Percentiles rank a stretch among this genome's conserved stretches.
Evolutionary conservation across 2,113 vertebrate genomes (phyloP).

Genomic region (Charina bottae): DNA sequence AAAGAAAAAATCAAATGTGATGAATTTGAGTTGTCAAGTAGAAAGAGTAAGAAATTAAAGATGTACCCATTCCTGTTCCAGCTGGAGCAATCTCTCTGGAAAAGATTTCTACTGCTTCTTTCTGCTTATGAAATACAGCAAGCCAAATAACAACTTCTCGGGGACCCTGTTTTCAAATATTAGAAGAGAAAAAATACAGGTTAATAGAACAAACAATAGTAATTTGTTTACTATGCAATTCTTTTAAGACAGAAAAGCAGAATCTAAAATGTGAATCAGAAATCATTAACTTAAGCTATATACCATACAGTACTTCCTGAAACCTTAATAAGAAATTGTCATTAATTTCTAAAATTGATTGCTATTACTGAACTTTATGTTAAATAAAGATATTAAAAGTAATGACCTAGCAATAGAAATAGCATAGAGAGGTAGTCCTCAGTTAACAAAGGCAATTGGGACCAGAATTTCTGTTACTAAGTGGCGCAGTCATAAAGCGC

Average conservation of each 20-base stretch:
- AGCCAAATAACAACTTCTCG: slow-evolving; percentile 86
- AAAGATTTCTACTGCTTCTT: slow-evolving; percentile 84
- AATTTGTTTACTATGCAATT: slow-evolving; percentile 11
- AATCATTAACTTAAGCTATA: background rate
- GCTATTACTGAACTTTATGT: background rate
- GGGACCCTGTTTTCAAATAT: slow-evolving; percentile 66
- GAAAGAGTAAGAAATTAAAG: background rate
- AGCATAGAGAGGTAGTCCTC: background rate
- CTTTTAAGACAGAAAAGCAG: background rate
- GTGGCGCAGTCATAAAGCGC: too few relatives aligned
- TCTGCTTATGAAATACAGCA: slow-evolving; percentile 83
- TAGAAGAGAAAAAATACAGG: background rate
- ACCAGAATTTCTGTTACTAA: too few relatives aligned
- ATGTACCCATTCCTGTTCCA: slow-evolving; percentile 86
- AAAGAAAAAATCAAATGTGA: background rate
- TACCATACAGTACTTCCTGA: background rate
- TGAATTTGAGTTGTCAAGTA: slow-evolving; percentile 2
- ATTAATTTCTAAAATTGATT: background rate
- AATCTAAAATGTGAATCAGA: slow-evolving; percentile 2
- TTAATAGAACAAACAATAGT: background rate
- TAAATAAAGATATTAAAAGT: background rate
- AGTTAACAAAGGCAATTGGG: too few relatives aligned
- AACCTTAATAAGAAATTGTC: background rate
- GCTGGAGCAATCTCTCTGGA: slow-evolving; percentile 83
- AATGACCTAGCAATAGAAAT: background rate